These are phyloP conservation scores for Ameiurus melas DNA, from an alignment of 2,113 vertebrate genomes.

Conservation along the genomic window DNA sequence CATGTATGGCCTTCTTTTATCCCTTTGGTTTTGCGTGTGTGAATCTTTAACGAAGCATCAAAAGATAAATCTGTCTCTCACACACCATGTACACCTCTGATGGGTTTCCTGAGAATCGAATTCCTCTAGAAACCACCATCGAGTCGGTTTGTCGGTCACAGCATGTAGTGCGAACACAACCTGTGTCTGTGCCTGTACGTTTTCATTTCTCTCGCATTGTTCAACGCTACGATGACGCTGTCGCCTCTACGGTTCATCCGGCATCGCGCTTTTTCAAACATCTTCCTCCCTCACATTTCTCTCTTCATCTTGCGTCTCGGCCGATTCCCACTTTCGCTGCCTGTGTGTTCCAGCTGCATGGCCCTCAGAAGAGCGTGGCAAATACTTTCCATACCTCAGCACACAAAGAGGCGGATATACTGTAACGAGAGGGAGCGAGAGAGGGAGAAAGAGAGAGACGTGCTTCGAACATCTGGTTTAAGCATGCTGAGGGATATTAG, in stretches of 20 bases:
- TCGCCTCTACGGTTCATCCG: constrained; percentile 37
- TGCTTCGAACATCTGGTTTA: constrained; percentile 55
- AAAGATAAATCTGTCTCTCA: too few species aligned
- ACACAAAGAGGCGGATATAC: constrained; percentile 1
- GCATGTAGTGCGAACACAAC: not conserved
- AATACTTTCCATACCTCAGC: constrained; percentile 64
- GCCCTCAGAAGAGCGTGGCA: constrained; percentile 50
- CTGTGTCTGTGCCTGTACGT: not conserved
- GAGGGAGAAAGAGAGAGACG: constrained; percentile 52
- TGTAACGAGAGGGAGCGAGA: constrained; percentile 9
- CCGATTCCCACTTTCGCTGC: constrained; percentile 14
- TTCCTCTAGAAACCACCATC: not conserved
- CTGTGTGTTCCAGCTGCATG: constrained; percentile 58
- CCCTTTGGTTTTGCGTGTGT: too few species aligned
- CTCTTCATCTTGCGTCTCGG: constrained; percentile 40
- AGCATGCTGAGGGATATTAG: constrained; percentile 48
- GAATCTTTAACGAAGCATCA: too few species aligned
- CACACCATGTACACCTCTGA: not conserved
- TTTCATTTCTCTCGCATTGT: not conserved
- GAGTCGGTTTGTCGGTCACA: not conserved
- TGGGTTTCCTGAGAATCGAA: not conserved
- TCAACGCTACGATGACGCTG: not conserved
- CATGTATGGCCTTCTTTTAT: too few species aligned
- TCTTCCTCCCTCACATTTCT: constrained; percentile 45
- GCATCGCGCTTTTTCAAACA: constrained; percentile 37